Base-by-base conservation (phyloP, 37 sponge, comb jelly and placozoan species). In the Cladorhizidae sp. region DNA sequence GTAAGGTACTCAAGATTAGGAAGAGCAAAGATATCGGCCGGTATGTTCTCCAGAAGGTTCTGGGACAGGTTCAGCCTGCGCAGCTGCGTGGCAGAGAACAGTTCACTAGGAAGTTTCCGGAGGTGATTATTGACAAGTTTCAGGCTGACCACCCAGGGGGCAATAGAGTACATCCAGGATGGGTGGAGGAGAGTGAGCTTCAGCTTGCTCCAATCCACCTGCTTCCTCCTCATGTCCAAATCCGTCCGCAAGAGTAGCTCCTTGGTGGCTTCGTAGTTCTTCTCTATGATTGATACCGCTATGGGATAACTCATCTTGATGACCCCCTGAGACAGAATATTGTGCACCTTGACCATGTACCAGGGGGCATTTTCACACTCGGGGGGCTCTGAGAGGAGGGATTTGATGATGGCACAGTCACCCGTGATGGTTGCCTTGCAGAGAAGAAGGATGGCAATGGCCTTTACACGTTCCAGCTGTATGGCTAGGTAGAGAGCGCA, bases 131-230 rank as follows among this genome's bases (percentile, higher is more conserved):
- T 85, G 68, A 69, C 83, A 17, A 88, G 74, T 70, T 88, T 88
- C 42, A 93, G 86, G 42, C 56, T 79, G 11, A 93, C 86, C 5
- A 93, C 93, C 93, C 93, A 93, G 0, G 93, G 93, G 29, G 93
- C 82, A 22, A 93, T 85, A 45, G 93, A 85, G 67, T 88, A 85
- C 56, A 93, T 74, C 93, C 93, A 93, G 42, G 86, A 77, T 15
- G 72, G 51, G 38, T 93, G 93, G 31, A 93, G 75, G 6, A 79
- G 35, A 12, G 85, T 85, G 2, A 93, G 79, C 75, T 88, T 85
- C 33, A 88, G 80, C 32, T 84, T 65, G 43, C 86, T 72, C 93
- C 93, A 93, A 58, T 93, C 89, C 20, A 93, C 93, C 58, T 68
- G 68, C 33, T 83, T 87, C 29, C 79, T 59, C n/a, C 84, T 41